These are phyloP conservation scores for Drosophila antonietae DNA, from an alignment of 2,888 invertebrate genomes.

Conservation along the genomic window DNA sequence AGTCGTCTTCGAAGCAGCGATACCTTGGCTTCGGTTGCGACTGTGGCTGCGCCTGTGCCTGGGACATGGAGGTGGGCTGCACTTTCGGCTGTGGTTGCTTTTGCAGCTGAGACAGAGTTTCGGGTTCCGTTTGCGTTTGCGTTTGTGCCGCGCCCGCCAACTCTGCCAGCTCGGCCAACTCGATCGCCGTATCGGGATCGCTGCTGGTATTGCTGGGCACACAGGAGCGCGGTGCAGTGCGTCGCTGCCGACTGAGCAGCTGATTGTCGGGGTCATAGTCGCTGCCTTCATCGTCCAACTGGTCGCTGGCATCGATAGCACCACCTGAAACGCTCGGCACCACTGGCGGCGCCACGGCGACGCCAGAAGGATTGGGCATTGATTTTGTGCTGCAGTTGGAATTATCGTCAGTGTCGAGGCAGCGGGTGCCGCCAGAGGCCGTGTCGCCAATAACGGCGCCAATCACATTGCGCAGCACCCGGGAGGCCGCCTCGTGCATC, in stretches of 20 bases:
- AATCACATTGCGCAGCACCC: slow-evolving; percentile 49
- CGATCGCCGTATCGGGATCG: not conserved
- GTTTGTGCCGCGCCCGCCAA: not conserved
- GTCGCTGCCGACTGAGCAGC: slow-evolving; percentile 40
- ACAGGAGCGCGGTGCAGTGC: slow-evolving; percentile 54
- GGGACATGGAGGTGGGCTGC: not conserved
- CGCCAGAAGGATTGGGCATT: not conserved
- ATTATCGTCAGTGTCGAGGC: slow-evolving; percentile 7
- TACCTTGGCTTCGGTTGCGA: slow-evolving; percentile 6
- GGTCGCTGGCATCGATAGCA: slow-evolving; percentile 14
- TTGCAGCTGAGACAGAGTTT: not conserved
- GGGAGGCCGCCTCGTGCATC: slow-evolving; percentile 56
- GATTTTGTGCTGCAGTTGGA: slow-evolving; percentile 6
- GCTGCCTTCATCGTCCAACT: slow-evolving; percentile 31
- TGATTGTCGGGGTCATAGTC: slow-evolving; percentile 34
- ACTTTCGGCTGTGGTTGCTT: not conserved
- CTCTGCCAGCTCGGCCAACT: not conserved
- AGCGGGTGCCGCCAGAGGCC: too few relatives aligned
- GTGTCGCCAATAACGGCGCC: slow-evolving; percentile 43
- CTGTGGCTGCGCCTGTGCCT: slow-evolving; percentile 3
- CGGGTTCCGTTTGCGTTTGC: not conserved
- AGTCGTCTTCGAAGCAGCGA: slow-evolving; percentile 59
- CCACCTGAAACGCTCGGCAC: not conserved
- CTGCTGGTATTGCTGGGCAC: slow-evolving; percentile 22
- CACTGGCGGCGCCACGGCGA: not conserved